These are phyloP conservation scores for Eutrigla gurnardus DNA, from an alignment of 2,797 vertebrate species.

Conservation along the genomic window DNA sequence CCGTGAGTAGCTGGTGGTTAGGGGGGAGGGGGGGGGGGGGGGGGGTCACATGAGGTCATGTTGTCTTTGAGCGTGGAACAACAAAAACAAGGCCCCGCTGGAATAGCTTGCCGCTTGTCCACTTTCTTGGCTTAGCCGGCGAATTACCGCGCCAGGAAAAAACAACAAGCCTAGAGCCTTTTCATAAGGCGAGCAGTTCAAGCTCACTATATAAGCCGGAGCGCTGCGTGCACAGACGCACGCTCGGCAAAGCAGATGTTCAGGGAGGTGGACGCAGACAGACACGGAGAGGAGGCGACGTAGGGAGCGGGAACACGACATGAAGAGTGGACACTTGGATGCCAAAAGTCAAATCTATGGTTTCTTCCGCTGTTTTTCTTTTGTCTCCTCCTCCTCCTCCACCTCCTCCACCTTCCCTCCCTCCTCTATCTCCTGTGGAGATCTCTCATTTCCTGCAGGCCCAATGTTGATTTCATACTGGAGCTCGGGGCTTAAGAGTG, in stretches of 20 bases:
- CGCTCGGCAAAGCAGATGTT: constrained; percentile 63
- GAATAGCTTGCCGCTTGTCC: constrained; percentile 73
- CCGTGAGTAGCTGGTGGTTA: constrained; percentile 28
- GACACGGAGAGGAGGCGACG: constrained; percentile 40
- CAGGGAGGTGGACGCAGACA: constrained; percentile 24
- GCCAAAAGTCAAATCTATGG: constrained; percentile 66
- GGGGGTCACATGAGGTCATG: constrained; percentile 72
- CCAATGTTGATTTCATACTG: constrained; percentile 82
- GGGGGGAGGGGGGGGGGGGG: background rate
- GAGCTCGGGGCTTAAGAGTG: constrained; percentile 74
- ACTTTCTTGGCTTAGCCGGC: constrained; percentile 74
- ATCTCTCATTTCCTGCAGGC: constrained; percentile 84
- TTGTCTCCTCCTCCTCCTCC: constrained; percentile 65
- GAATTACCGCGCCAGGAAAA: constrained; percentile 75
- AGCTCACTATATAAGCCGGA: constrained; percentile 50
- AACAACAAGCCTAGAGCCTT: constrained; percentile 72
- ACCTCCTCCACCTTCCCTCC: constrained; percentile 54
- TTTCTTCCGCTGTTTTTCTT: constrained; percentile 72
- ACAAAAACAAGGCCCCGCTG: constrained; percentile 78
- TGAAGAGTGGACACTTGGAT: constrained; percentile 48
- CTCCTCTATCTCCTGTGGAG: constrained; percentile 79
- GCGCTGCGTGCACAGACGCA: constrained; percentile 56
- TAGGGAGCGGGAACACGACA: constrained; percentile 37
- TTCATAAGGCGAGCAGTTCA: constrained; percentile 59
- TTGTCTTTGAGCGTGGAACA: constrained; percentile 77